phyloP scores from a whole-genome alignment of 2,797 vertebrate species.

The Pseudochromis fuscus region DNA sequence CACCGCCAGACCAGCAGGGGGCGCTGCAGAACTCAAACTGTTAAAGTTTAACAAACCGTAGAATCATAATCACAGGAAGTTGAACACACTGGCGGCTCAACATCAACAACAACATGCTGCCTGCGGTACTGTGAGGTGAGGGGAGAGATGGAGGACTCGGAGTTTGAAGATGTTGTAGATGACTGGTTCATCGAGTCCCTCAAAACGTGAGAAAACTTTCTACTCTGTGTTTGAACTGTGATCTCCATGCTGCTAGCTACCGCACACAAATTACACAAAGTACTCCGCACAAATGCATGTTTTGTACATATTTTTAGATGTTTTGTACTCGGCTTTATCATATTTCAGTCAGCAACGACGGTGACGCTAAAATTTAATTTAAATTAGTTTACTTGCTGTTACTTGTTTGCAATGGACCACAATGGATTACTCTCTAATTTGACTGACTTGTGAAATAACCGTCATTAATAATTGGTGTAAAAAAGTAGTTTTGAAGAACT shows the following conservation, averaged over 20 bases:
- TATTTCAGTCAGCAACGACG: not conserved
- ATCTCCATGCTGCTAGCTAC: not conserved
- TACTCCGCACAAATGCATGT: fast-evolving
- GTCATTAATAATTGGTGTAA: too few species aligned
- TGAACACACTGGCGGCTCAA: not conserved
- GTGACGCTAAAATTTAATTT: fast-evolving
- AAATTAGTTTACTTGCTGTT: fast-evolving
- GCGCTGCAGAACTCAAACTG: not conserved
- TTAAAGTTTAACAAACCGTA: not conserved
- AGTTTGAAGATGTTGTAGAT: conserved; percentile 76
- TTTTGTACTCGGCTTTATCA: not conserved
- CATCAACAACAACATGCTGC: fast-evolving
- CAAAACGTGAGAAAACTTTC: conserved; percentile 74
- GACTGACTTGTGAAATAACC: not conserved
- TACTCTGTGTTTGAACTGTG: not conserved
- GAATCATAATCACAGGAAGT: not conserved
- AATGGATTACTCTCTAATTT: not conserved
- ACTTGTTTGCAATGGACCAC: fast-evolving
- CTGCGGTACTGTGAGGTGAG: not conserved
- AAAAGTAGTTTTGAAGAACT: not conserved
- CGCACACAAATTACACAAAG: fast-evolving
- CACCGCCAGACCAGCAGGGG: conserved; percentile 32
- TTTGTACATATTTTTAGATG: fast-evolving
- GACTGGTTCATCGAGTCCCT: conserved; percentile 86
- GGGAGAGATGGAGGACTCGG: conserved; percentile 42